phyloP scores from a whole-genome alignment of 2,113 vertebrate genomes.

The Phylloscopus whistleri region DNA sequence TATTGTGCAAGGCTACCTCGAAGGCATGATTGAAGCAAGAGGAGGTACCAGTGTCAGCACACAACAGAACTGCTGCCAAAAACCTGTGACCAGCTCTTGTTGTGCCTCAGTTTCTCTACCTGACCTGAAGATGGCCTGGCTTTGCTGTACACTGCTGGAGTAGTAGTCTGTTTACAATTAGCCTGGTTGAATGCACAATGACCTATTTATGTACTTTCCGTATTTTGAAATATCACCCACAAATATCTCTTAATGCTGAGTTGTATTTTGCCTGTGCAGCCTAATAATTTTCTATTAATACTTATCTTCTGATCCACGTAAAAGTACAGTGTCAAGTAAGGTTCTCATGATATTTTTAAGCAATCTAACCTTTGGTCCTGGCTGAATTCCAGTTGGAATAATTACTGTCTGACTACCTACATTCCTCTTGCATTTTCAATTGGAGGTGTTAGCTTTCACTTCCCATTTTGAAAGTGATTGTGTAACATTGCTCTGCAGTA shows the following conservation, averaged over 20 bases:
- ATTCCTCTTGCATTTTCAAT: conserved; percentile 43
- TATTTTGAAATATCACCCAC: conserved; percentile 9
- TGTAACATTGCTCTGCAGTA: conserved; percentile 36
- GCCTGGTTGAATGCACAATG: conserved; percentile 6
- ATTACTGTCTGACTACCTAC: conserved; percentile 51
- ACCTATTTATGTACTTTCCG: conserved; percentile 28
- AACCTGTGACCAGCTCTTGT: neutral
- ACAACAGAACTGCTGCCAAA: neutral
- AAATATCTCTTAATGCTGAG: conserved; percentile 43
- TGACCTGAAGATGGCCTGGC: neutral
- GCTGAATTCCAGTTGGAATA: conserved; percentile 58
- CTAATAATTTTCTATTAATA: conserved; percentile 59
- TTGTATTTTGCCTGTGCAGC: conserved; percentile 13
- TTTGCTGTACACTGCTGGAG: neutral
- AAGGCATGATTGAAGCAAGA: neutral
- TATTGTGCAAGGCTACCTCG: neutral
- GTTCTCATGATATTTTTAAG: conserved; percentile 54
- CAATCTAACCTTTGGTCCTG: conserved; percentile 56
- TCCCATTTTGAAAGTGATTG: conserved; percentile 29
- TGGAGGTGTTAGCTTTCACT: conserved; percentile 24
- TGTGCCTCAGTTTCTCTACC: conserved; percentile 19
- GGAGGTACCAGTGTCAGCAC: neutral
- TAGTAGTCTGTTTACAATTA: conserved; percentile 1
- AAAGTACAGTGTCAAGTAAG: conserved; percentile 58
- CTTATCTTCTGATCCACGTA: conserved; percentile 28